phyloP scores from a whole-genome alignment of 1,140 invertebrate species.

The Heliconius melpomene region DNA sequence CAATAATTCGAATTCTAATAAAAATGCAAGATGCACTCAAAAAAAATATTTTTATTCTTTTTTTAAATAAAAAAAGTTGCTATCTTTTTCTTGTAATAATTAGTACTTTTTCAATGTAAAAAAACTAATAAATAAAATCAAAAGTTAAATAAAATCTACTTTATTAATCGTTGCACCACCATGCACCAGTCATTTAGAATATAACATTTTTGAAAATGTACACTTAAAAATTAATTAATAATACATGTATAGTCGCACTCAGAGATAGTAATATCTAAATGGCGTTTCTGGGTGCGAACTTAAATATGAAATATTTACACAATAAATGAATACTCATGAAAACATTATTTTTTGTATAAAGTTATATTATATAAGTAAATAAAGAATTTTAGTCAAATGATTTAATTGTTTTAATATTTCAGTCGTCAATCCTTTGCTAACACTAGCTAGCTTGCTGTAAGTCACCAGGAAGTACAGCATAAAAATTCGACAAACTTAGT shows the following conservation, averaged over 20 bases:
- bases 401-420: background rate
- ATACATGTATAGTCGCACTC: background rate
- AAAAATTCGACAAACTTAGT: too few relatives aligned
- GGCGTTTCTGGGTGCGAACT: background rate
- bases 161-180: background rate
- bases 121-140: background rate
- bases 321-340: conserved; percentile 8
- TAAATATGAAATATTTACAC: background rate
- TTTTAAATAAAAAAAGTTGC: too few relatives aligned
- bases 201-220: background rate
- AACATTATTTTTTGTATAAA: background rate
- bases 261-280: background rate
- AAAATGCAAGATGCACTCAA: too few relatives aligned
- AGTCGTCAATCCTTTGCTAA: too few relatives aligned
- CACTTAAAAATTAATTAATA: background rate
- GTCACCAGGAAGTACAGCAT: too few relatives aligned
- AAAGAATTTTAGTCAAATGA: background rate
- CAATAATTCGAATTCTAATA: too few relatives aligned
- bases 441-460: too few relatives aligned
- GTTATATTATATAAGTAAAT: background rate
- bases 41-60: too few relatives aligned
- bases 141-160: background rate
- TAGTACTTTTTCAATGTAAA: background rate
- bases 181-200: background rate
- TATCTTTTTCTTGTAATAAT: too few relatives aligned